These are phyloP conservation scores for Trichosurus vulpecula DNA, from an alignment of 2,797 vertebrate genomes.

Conservation along the genomic window DNA sequence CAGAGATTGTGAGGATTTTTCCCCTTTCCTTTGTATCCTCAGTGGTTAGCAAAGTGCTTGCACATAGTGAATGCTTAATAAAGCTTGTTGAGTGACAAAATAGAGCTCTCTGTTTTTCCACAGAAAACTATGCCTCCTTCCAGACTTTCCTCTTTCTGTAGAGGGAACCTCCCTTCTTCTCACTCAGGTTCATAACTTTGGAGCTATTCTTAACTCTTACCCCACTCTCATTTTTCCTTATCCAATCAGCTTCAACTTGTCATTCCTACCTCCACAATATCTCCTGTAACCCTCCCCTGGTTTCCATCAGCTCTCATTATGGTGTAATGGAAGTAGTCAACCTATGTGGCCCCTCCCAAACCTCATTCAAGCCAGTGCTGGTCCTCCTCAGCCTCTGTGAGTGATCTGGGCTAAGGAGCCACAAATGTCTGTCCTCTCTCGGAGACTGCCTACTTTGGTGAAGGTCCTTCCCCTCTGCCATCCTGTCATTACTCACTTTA, in stretches of 20 bases:
- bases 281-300: no score
- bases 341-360: background rate
- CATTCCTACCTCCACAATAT: background rate
- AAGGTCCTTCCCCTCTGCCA: no score
- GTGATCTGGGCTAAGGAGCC: no score
- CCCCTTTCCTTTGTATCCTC: background rate
- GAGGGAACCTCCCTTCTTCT: background rate
- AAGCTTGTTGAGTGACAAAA: background rate
- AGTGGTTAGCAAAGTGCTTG: background rate
- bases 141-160: background rate
- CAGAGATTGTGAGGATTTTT: background rate
- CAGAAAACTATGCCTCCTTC: no score
- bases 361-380: background rate
- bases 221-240: background rate
- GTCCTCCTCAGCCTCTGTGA: background rate
- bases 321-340: background rate
- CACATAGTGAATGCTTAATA: background rate
- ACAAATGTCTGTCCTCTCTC: no score
- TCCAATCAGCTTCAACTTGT: background rate
- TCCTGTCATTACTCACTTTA: no score
- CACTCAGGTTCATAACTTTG: background rate
- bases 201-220: background rate
- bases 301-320: background rate
- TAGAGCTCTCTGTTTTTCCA: background rate
- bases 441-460: no score